Conservation (phyloP, 2,797 vertebrate species). For the Diceros bicornis region DNA sequence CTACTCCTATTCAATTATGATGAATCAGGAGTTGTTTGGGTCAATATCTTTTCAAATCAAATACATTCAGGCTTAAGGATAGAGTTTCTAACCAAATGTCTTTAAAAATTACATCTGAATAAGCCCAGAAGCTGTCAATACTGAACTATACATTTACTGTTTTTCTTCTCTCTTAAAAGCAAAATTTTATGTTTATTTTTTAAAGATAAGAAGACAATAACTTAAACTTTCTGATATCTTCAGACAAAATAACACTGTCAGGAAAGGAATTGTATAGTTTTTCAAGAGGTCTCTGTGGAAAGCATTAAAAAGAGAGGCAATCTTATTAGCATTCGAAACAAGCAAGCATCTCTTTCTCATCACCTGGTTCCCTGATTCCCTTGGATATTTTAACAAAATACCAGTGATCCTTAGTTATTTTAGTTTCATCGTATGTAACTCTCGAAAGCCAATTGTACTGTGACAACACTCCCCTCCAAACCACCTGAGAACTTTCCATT, state of each 20-base stretch:
- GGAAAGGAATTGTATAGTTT: conserved; percentile 1
- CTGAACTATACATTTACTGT: not conserved
- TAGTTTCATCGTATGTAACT: not conserved
- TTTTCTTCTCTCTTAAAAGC: conserved; percentile 19
- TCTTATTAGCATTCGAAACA: conserved; percentile 54
- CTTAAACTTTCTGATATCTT: conserved; percentile 10
- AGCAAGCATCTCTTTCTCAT: not conserved
- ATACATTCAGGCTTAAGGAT: not conserved
- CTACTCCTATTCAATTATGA: not conserved
- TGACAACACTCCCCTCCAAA: not conserved
- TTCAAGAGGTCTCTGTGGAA: not conserved
- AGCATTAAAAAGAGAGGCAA: not conserved
- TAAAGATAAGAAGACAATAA: not conserved
- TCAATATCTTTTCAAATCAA: conserved; percentile 60
- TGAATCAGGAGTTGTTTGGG: not conserved
- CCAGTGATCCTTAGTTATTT: conserved; percentile 35
- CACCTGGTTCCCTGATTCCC: not conserved
- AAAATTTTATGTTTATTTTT: conserved; percentile 8
- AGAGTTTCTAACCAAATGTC: not conserved
- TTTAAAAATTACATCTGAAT: conserved; percentile 47
- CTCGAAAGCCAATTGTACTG: not conserved
- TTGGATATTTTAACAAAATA: conserved; percentile 51
- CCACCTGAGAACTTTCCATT: not conserved
- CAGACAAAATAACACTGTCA: not conserved
- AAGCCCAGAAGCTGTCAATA: not conserved